These are phyloP conservation scores for Mohoua ochrocephala DNA, from an alignment of 2,113 vertebrate genomes.

Conservation along the genomic window DNA sequence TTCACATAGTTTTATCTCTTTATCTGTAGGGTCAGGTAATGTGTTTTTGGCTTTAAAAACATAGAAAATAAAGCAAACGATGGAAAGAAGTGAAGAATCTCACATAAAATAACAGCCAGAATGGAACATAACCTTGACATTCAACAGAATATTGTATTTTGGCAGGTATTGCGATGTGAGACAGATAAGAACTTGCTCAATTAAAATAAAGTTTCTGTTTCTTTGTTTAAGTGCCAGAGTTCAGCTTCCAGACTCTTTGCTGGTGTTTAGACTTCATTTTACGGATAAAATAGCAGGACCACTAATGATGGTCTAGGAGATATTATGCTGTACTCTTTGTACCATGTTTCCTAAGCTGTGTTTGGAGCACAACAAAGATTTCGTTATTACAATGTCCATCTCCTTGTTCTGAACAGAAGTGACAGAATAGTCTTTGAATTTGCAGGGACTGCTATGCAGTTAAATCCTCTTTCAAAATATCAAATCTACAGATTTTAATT, in stretches of 20 bases:
- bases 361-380: neutral
- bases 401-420: neutral
- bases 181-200: neutral
- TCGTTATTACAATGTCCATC: neutral
- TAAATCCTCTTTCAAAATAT: neutral
- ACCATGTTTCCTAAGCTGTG: neutral
- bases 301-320: neutral
- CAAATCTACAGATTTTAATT: neutral
- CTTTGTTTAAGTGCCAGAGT: neutral
- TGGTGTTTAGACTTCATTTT: neutral
- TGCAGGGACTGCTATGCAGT: no score
- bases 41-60: neutral
- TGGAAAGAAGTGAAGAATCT: neutral
- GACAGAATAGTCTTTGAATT: neutral
- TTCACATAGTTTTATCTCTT: neutral
- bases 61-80: neutral
- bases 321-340: neutral
- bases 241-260: neutral
- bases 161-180: rapidly evolving
- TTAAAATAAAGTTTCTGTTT: neutral
- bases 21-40: neutral
- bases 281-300: neutral
- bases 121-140: neutral
- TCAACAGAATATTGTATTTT: neutral
- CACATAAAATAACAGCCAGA: neutral